Conservation (phyloP, 1,140 invertebrate genomes). For the Pararge aegeria region DNA sequence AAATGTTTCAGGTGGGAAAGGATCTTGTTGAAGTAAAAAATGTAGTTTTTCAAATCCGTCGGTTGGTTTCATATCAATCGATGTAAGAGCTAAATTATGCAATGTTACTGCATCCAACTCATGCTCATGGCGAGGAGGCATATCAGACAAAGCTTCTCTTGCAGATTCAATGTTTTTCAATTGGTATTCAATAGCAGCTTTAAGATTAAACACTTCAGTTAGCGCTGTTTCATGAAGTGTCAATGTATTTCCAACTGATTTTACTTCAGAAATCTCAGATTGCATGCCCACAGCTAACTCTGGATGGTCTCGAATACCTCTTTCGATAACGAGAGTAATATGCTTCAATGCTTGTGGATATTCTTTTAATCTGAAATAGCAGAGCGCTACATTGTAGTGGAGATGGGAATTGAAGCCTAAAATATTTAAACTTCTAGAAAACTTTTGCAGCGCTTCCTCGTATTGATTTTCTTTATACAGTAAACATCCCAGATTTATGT, state of each 20-base stretch:
- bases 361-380: constrained; percentile 97
- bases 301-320: constrained; percentile 97
- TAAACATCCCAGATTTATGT: constrained; percentile 98
- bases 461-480: constrained; percentile 93
- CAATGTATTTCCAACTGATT: constrained; percentile 98
- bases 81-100: constrained; percentile 98
- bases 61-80: constrained; percentile 91
- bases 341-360: constrained; percentile 94
- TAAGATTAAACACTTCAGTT: constrained; percentile 99
- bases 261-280: constrained; percentile 97
- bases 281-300: constrained; percentile 98
- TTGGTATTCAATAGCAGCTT: constrained; percentile 99
- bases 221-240: constrained; percentile 97
- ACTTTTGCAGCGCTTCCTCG: constrained; percentile 96
- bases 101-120: constrained; percentile 98
- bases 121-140: constrained; percentile 97
- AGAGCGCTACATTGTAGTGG: constrained; percentile 97
- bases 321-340: constrained; percentile 97
- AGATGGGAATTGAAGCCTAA: constrained; percentile 94
- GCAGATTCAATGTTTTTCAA: constrained; percentile 96
- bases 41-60: constrained; percentile 98
- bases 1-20: constrained; percentile 98
- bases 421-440: constrained; percentile 92
- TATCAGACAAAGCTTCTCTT: constrained; percentile 96
- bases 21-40: constrained; percentile 97